Evolutionary conservation across 2,113 vertebrate species (phyloP).

Genomic region (Axis porcinus): DNA sequence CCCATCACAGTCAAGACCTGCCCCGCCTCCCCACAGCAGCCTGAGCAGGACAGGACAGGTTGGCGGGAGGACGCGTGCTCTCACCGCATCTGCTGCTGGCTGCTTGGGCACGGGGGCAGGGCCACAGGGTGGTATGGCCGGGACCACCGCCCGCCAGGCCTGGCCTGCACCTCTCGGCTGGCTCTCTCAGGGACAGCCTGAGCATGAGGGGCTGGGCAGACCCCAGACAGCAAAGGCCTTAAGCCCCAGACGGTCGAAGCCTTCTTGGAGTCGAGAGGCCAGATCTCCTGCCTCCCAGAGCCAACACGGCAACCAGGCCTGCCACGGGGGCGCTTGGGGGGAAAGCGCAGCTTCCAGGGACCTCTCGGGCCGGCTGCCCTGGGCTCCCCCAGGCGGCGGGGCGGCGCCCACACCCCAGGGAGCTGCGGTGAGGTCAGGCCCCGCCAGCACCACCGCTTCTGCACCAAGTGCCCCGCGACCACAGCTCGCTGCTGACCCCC

Average conservation of each 20-base stretch:
- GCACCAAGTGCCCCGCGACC: background rate
- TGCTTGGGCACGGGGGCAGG: background rate
- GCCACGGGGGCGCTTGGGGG: background rate
- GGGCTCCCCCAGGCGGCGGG: background rate
- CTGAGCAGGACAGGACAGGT: background rate
- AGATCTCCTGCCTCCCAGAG: background rate
- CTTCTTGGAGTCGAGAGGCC: background rate
- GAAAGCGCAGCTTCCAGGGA: background rate
- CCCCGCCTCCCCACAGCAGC: background rate
- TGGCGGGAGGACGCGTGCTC: accelerated
- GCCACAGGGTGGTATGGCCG: background rate
- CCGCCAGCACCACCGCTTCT: background rate
- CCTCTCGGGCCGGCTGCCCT: background rate
- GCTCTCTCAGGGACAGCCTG: background rate
- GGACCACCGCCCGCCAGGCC: background rate
- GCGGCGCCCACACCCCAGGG: accelerated
- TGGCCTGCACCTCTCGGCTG: background rate
- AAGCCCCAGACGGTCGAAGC: background rate
- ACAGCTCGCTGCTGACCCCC: background rate
- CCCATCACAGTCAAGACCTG: background rate
- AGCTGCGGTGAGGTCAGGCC: background rate
- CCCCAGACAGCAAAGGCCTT: background rate
- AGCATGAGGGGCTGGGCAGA: no score
- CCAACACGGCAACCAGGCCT: background rate
- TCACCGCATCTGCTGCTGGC: background rate